Evolutionary conservation across 2,113 vertebrate species (phyloP).

Genomic region (Neopipo cinnamomea): DNA sequence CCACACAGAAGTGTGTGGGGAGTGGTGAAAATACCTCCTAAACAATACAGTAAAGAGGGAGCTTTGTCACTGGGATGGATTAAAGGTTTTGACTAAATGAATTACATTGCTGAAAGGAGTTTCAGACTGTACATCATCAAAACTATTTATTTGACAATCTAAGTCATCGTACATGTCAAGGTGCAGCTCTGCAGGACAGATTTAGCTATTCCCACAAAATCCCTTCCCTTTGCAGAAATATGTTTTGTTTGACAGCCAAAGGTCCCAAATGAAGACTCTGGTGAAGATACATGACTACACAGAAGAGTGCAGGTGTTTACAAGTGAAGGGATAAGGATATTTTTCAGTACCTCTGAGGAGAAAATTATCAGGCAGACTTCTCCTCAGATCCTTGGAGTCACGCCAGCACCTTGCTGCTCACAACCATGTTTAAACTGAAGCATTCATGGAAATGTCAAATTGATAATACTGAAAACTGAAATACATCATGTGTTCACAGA

Average conservation of each 20-base stretch:
- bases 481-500: background rate
- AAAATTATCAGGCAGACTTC: background rate
- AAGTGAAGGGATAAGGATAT: background rate
- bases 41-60: background rate
- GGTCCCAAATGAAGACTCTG: background rate
- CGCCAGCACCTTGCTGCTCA: background rate
- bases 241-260: constrained; percentile 11
- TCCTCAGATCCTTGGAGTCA: background rate
- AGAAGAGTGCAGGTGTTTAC: background rate
- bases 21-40: constrained; percentile 3
- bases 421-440: background rate
- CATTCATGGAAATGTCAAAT: background rate
- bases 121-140: constrained; percentile 18
- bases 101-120: constrained; percentile 24
- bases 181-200: background rate
- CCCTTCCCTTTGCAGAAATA: constrained; percentile 31
- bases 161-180: background rate
- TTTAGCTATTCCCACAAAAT: constrained; percentile 9
- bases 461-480: background rate
- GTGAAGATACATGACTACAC: background rate
- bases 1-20: background rate
- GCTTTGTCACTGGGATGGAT: constrained; percentile 36
- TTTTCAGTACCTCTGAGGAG: background rate
- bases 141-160: constrained; percentile 31
- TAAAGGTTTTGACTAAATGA: constrained; percentile 56